These are phyloP conservation scores for Phenacoccus solenopsis DNA, from an alignment of 1,140 invertebrate species.

Conservation along the genomic window DNA sequence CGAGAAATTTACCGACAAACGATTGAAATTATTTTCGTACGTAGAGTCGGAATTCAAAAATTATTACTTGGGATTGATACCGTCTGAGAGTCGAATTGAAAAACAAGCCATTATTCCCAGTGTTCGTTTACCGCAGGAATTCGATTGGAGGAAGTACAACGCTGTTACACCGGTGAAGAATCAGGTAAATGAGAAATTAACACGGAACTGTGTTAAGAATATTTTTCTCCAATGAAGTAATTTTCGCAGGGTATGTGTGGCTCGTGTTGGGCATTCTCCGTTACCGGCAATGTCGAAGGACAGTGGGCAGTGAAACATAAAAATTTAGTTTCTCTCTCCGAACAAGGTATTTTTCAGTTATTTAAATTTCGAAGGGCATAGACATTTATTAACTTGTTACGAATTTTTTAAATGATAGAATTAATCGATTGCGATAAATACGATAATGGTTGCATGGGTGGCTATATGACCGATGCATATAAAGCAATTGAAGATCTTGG, in stretches of 20 bases:
- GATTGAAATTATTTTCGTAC: not conserved
- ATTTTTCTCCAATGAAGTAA: not conserved
- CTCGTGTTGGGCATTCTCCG: constrained; percentile 97
- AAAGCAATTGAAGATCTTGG: constrained; percentile 64
- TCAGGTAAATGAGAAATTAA: too few species aligned
- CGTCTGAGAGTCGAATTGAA: constrained; percentile 38
- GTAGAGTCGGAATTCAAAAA: constrained; percentile 56
- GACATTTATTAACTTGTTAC: too few species aligned
- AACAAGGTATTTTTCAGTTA: too few species aligned
- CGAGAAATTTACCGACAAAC: too few species aligned
- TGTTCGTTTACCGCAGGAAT: constrained; percentile 45
- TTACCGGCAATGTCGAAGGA: constrained; percentile 93
- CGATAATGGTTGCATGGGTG: constrained; percentile 86
- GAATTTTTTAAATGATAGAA: too few species aligned
- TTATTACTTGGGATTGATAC: constrained; percentile 49
- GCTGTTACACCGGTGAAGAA: constrained; percentile 76
- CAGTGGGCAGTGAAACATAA: constrained; percentile 75
- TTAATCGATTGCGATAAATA: constrained; percentile 91
- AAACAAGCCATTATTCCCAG: constrained; percentile 50
- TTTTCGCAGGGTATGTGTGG: constrained; percentile 57
- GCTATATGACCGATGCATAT: constrained; percentile 81
- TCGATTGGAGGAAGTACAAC: constrained; percentile 61
- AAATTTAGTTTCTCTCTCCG: constrained; percentile 76
- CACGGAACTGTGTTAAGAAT: too few species aligned
- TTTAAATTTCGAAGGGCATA: too few species aligned